phyloP scores from a whole-genome alignment of 2,888 invertebrate species.

The Megalurothrips usitatus region DNA sequence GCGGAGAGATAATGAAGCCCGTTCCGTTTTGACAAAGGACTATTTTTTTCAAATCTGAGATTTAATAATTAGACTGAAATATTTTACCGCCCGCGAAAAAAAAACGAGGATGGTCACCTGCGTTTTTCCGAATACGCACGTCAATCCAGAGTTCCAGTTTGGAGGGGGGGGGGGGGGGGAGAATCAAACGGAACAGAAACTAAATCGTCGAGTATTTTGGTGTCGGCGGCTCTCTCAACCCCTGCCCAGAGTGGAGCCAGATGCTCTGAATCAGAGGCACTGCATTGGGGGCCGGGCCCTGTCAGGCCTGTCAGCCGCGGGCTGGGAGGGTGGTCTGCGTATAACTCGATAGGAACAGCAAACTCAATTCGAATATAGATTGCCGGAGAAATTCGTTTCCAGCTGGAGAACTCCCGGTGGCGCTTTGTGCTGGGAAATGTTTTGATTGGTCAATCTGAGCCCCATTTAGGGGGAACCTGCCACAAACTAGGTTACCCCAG shows the following conservation, averaged over 20 bases:
- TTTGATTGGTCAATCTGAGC: constrained; percentile 26
- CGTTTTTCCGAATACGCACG: too few relatives aligned
- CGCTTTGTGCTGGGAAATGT: constrained; percentile 26
- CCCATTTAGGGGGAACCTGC: constrained; percentile 24
- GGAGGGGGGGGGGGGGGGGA: too few relatives aligned
- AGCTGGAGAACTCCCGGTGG: constrained; percentile 14
- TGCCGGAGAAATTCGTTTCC: constrained; percentile 11
- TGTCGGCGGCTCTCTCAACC: neutral
- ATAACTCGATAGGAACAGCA: constrained; percentile 4
- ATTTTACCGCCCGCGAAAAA: too few relatives aligned
- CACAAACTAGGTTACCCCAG: constrained; percentile 22
- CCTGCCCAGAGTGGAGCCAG: neutral
- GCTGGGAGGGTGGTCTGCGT: neutral
- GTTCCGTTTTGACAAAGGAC: too few relatives aligned
- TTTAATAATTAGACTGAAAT: too few relatives aligned
- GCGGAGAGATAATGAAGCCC: too few relatives aligned
- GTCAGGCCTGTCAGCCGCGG: neutral
- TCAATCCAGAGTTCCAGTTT: too few relatives aligned
- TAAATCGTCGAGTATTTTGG: too few relatives aligned
- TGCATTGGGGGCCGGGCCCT: neutral
- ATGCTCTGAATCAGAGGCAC: constrained; percentile 2
- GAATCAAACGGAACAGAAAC: neutral
- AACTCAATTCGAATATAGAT: constrained; percentile 27
- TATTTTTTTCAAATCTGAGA: too few relatives aligned
- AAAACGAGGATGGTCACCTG: too few relatives aligned